Evolutionary conservation across 2,113 vertebrate genomes (phyloP).

Genomic region (Ibidorhyncha struthersii): DNA sequence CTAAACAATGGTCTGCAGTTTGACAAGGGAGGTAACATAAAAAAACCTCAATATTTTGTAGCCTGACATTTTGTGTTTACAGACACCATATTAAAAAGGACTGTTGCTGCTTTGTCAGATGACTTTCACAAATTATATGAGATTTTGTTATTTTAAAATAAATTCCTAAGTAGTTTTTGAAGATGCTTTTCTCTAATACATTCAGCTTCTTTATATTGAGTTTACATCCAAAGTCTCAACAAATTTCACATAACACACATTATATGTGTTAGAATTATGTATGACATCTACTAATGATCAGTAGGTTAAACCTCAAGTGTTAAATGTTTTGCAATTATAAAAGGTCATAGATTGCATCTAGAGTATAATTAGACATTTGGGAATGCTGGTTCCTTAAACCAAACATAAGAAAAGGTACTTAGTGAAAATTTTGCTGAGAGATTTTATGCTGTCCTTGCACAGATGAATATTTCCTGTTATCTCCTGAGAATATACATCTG

Average conservation of each 20-base stretch:
- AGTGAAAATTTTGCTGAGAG: not conserved
- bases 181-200: not conserved
- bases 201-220: not conserved
- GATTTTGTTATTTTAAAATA: not conserved
- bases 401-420: not conserved
- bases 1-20: not conserved
- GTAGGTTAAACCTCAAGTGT: not conserved
- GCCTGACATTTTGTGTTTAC: not conserved
- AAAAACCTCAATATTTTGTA: not conserved
- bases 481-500: not conserved
- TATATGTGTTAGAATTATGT: not conserved
- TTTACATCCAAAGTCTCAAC: not conserved
- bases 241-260: not conserved
- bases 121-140: not conserved
- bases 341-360: constrained; percentile 8
- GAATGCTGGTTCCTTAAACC: not conserved
- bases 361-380: constrained; percentile 20
- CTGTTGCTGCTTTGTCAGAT: not conserved
- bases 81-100: not conserved
- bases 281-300: constrained; percentile 7
- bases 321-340: constrained; percentile 33
- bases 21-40: not conserved
- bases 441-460: not conserved
- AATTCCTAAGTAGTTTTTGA: not conserved
- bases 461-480: not conserved